Percentiles rank a stretch among this genome's conserved stretches.
Evolutionary conservation across 2,888 invertebrate genomes (phyloP).

Genomic region (Sarcophaga subvicina): DNA sequence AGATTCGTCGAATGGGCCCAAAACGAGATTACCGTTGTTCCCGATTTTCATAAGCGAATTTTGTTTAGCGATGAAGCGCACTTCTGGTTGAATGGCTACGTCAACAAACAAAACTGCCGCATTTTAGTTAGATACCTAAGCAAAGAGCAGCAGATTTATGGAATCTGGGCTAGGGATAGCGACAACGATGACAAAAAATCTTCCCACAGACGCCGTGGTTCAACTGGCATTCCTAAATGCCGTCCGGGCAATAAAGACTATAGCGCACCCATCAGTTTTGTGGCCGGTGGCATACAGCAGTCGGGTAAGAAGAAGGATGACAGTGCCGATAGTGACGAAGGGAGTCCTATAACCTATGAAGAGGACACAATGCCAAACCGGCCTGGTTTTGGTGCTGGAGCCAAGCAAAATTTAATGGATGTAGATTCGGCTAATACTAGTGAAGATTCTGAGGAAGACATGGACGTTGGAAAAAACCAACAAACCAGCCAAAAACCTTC

Average conservation of each 20-base stretch:
- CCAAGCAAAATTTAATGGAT: conserved; percentile 67
- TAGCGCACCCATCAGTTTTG: conserved; percentile 93
- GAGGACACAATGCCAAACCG: conserved; percentile 74
- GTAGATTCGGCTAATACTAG: conserved; percentile 62
- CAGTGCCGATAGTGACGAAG: conserved; percentile 73
- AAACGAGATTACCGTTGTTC: too few relatives aligned
- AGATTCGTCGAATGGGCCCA: too few relatives aligned
- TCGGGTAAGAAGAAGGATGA: conserved; percentile 86
- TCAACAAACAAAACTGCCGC: too few relatives aligned
- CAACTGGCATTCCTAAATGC: conserved; percentile 72
- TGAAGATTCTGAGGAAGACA: conserved; percentile 66
- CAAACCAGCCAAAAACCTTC: conserved; percentile 61
- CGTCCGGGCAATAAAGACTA: conserved; percentile 86
- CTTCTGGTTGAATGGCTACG: too few relatives aligned
- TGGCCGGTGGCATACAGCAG: conserved; percentile 95
- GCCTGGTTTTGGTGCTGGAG: conserved; percentile 75
- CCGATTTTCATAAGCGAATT: too few relatives aligned
- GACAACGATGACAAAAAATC: conserved; percentile 86
- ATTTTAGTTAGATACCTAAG: conserved; percentile 87
- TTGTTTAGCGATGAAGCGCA: too few relatives aligned
- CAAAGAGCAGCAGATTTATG: conserved; percentile 96
- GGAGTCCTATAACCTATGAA: conserved; percentile 75
- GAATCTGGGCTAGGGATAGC: conserved; percentile 95
- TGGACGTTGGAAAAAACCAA: not conserved
- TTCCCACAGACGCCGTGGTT: conserved; percentile 78